Evolutionary conservation across 2,113 vertebrate genomes (phyloP).

Genomic region (Zapornia atra): DNA sequence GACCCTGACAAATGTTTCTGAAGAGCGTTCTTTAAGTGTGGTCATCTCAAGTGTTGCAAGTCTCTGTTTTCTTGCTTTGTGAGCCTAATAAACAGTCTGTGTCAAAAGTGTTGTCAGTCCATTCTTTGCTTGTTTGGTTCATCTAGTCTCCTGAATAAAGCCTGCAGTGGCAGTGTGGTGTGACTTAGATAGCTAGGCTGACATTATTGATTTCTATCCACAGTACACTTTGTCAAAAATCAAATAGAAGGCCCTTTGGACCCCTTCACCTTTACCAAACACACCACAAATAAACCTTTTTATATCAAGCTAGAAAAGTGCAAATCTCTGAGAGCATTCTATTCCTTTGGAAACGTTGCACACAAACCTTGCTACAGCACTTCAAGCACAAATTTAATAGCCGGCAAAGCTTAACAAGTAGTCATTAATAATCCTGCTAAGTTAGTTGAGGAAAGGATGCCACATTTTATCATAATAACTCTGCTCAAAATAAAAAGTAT

Average conservation of each 20-base stretch:
- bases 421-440: conserved; percentile 73
- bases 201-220: conserved; percentile 97
- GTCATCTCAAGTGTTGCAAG: conserved; percentile 80
- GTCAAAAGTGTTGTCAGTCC: conserved; percentile 94
- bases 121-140: conserved; percentile 96
- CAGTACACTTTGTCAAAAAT: conserved; percentile 99
- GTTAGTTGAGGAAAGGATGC: conserved; percentile 33
- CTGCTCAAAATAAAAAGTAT: background rate
- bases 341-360: conserved; percentile 65
- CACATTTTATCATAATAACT: conserved; percentile 15
- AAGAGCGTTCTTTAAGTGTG: conserved; percentile 79
- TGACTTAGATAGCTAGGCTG: conserved; percentile 82
- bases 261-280: conserved; percentile 98
- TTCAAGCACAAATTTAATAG: conserved; percentile 63
- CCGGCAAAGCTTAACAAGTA: conserved; percentile 59
- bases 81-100: conserved; percentile 92
- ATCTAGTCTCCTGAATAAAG: conserved; percentile 85
- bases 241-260: conserved; percentile 97
- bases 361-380: conserved; percentile 22
- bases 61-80: conserved; percentile 75
- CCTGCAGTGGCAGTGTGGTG: conserved; percentile 74
- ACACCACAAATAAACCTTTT: conserved; percentile 88
- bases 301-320: conserved; percentile 72
- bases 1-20: conserved; percentile 93
- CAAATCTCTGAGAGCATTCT: conserved; percentile 59